Evolutionary conservation across 2,797 vertebrate species (phyloP).

Genomic region (Mus caroli): DNA sequence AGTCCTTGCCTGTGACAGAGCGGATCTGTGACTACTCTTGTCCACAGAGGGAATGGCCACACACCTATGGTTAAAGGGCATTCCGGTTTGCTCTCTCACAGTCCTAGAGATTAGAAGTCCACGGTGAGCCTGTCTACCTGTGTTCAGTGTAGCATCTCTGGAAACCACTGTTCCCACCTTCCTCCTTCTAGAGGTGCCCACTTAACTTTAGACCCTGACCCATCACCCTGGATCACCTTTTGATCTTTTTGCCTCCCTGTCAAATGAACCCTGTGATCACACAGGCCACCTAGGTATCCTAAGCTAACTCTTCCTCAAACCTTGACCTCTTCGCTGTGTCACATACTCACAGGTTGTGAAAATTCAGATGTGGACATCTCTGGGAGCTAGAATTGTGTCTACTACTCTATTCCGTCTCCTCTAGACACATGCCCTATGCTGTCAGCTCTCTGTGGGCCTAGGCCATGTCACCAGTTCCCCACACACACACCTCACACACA

Average conservation of each 20-base stretch:
- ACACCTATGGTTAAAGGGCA: too few relatives aligned
- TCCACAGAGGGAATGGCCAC: background rate
- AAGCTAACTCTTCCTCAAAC: background rate
- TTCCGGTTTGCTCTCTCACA: too few relatives aligned
- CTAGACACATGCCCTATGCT: background rate
- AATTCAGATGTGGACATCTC: fast-evolving
- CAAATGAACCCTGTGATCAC: background rate
- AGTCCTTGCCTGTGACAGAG: background rate
- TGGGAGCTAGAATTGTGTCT: background rate
- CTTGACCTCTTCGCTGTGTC: too few relatives aligned
- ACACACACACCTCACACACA: too few relatives aligned
- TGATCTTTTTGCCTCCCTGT: background rate
- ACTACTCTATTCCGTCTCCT: too few relatives aligned
- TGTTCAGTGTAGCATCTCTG: background rate
- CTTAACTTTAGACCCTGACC: fast-evolving
- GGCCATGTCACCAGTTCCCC: fast-evolving
- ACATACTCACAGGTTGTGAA: background rate
- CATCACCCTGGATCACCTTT: too few relatives aligned
- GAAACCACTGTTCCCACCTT: background rate
- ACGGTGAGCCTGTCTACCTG: fast-evolving
- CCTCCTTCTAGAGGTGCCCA: background rate
- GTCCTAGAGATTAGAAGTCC: background rate
- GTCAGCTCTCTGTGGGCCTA: background rate
- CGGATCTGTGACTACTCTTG: too few relatives aligned
- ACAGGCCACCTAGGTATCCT: background rate